Percentiles rank a stretch among this genome's conserved stretches.
Evolutionary conservation across 2,797 vertebrate species (phyloP).

Genomic region (Hippopotamyrus pictus): DNA sequence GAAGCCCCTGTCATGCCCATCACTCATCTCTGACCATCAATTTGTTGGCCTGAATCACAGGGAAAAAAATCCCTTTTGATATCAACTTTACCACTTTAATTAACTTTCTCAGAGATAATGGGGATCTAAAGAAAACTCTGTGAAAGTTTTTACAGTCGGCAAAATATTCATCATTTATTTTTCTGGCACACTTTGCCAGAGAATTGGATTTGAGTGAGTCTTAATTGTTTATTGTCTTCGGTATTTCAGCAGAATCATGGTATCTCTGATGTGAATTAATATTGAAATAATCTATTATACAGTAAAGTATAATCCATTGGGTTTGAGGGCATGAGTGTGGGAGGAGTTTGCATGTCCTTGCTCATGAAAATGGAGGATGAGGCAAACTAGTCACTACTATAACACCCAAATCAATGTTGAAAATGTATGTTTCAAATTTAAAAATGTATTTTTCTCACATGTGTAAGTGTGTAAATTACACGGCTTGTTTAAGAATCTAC

Average conservation of each 20-base stretch:
- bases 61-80: slow-evolving; percentile 66
- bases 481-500: not conserved
- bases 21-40: slow-evolving; percentile 54
- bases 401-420: not conserved
- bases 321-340: slow-evolving; percentile 44
- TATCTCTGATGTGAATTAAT: slow-evolving; percentile 60
- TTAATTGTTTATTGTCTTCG: slow-evolving; percentile 72
- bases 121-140: slow-evolving; percentile 47
- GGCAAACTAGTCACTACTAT: not conserved
- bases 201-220: slow-evolving; percentile 63
- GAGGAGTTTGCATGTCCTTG: not conserved
- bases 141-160: slow-evolving; percentile 50
- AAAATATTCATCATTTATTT: slow-evolving; percentile 54
- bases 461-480: not conserved
- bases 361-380: slow-evolving; percentile 1
- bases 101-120: slow-evolving; percentile 71
- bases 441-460: not conserved
- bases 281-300: slow-evolving; percentile 56
- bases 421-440: not conserved
- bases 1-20: slow-evolving; percentile 68
- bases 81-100: slow-evolving; percentile 68
- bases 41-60: slow-evolving; percentile 35
- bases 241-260: slow-evolving; percentile 58
- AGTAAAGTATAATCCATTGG: slow-evolving; percentile 53
- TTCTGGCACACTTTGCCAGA: slow-evolving; percentile 48